Base-by-base conservation (phyloP, 2,797 vertebrate genomes). In the Paratrypauchen microcephalus region DNA sequence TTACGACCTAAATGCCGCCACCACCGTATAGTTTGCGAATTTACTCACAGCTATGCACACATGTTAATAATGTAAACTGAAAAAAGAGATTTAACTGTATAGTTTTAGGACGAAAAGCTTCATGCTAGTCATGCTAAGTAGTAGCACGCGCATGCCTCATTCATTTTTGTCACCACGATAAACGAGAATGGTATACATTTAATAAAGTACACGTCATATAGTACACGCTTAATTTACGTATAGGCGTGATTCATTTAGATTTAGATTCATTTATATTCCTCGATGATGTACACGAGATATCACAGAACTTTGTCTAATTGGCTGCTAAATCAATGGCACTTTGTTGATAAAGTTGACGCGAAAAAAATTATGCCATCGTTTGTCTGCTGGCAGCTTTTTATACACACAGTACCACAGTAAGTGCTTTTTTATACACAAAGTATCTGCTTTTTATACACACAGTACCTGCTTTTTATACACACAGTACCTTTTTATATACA, bases 61-160 rank as follows among this genome's bases (percentile, higher is more conserved):
- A 9, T 52, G 23, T 23, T 12, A 11, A 55, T 55, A 23, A 23
- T 23, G 4, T 55, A n/a, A 55, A 55, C n/a, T 23, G 5, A 23
- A 23, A 21, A 13, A 55, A 55, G 1, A 24, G 3, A 4, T 21
- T 11, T 55, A 55, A 55, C 52, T 9, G 24, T 55, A 52, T 4
- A 21, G 8, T 55, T 55, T 18, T 55, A 55, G 21, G 36, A 66
- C 69, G 66, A 52, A 60, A 28, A 39, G 71, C 59, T 67, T 76
- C 67, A 55, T 68, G 83, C 75, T 83, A 76, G 79, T 73, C 16
- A 59, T 68, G 87, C 83, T 87, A 88, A 79, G 54, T 79, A 78
- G 73, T 79, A 82, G 74, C 83, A 58, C 82, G 82, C 81, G 77
- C 90, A 88, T 84, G 87, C 89, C 87, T 82, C 90, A 91, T 91